Conservation (phyloP, 2,888 invertebrate species). For the Aspidapion aeneum region DNA sequence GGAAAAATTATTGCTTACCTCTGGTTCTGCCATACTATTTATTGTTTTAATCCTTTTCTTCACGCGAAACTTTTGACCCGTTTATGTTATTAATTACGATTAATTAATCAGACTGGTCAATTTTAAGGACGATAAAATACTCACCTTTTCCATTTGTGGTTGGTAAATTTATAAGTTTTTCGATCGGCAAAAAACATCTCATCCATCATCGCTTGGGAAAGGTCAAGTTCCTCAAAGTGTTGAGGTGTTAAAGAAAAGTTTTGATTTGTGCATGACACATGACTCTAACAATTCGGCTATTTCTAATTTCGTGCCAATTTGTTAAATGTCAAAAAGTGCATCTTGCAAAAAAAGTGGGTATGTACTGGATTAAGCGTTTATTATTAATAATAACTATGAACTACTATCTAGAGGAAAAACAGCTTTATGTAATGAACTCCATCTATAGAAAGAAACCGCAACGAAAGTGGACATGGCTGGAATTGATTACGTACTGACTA, state of each 20-base stretch:
- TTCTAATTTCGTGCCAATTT: neutral
- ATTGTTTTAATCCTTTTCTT: too few relatives aligned
- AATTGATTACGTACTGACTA: too few relatives aligned
- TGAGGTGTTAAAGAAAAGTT: neutral
- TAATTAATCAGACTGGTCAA: neutral
- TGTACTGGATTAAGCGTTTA: too few relatives aligned
- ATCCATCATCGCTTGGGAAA: neutral
- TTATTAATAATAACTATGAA: too few relatives aligned
- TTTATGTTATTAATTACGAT: too few relatives aligned
- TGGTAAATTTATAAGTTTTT: neutral
- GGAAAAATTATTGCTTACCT: too few relatives aligned
- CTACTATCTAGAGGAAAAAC: too few relatives aligned
- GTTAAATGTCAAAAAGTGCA: neutral
- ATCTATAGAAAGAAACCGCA: too few relatives aligned
- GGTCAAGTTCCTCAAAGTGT: neutral
- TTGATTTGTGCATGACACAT: neutral
- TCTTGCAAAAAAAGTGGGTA: too few relatives aligned
- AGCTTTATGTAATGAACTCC: too few relatives aligned
- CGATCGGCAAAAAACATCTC: neutral
- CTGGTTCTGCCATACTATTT: neutral
- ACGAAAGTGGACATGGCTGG: too few relatives aligned
- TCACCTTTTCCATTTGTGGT: neutral
- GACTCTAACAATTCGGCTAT: neutral
- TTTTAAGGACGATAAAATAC: neutral
- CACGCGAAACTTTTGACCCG: too few relatives aligned